Evolutionary conservation across 2,113 vertebrate species (phyloP).

Genomic region (Urocolius indicus): DNA sequence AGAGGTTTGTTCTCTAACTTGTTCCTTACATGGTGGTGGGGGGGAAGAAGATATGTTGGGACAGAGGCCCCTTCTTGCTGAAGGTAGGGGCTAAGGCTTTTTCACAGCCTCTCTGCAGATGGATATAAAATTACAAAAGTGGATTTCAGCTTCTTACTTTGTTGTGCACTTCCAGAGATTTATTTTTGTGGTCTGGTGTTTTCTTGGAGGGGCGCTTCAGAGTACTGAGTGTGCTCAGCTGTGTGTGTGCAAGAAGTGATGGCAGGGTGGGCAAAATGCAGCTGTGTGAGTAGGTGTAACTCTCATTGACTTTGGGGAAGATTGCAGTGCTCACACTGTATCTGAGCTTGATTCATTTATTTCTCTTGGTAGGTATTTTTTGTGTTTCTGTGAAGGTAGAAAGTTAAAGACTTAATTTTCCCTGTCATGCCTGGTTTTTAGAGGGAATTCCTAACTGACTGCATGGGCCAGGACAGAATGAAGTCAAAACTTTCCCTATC

Average conservation of each 20-base stretch:
- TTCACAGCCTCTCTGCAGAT: not conserved
- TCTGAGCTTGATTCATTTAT: not conserved
- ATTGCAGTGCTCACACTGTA: not conserved
- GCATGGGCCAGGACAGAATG: not conserved
- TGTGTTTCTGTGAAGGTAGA: not conserved
- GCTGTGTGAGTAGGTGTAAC: not conserved
- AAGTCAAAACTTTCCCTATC: slow-evolving; percentile 36
- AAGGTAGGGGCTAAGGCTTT: not conserved
- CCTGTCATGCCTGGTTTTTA: not conserved
- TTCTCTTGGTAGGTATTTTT: not conserved
- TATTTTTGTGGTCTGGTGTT: not conserved
- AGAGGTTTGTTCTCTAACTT: slow-evolving; percentile 27
- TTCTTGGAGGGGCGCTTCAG: not conserved
- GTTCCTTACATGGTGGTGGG: not conserved
- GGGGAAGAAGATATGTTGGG: not conserved
- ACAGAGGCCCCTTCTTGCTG: slow-evolving; percentile 13
- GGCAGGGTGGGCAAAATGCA: not conserved
- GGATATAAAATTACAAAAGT: not conserved
- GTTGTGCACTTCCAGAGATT: not conserved
- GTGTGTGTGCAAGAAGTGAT: not conserved
- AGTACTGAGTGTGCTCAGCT: not conserved
- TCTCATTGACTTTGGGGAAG: not conserved
- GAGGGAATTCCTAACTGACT: not conserved
- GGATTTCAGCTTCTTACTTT: not conserved
- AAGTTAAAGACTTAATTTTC: slow-evolving; percentile 43